Conservation (phyloP, 2,888 invertebrate species). For the Entomobrya multifasciata region DNA sequence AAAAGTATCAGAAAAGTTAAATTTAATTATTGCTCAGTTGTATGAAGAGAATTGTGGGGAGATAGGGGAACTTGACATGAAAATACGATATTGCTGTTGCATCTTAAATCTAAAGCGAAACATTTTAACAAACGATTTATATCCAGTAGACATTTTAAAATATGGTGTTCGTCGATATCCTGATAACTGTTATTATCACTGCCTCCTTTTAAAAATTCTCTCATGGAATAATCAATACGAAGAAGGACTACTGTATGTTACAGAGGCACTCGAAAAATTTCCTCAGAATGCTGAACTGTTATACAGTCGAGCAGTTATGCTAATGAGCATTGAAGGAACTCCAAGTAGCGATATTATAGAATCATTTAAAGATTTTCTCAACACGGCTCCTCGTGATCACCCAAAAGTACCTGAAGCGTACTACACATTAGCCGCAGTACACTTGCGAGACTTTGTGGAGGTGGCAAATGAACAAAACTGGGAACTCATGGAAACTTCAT, state of each 20-base stretch:
- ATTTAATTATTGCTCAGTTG: background rate
- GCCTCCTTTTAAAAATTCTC: background rate
- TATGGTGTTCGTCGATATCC: slow-evolving; percentile 1
- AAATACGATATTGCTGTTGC: background rate
- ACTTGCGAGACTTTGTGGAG: too few species aligned
- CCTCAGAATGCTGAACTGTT: background rate
- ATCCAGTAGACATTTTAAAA: slow-evolving; percentile 15
- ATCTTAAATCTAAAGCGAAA: background rate
- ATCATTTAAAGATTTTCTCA: slow-evolving; percentile 1
- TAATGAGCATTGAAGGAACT: background rate
- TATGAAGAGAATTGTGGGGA: background rate
- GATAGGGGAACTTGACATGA: background rate
- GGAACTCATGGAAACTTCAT: too few species aligned
- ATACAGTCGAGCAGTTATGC: background rate
- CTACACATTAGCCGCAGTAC: background rate
- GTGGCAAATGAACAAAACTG: too few species aligned
- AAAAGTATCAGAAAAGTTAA: background rate
- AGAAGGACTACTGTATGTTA: too few species aligned
- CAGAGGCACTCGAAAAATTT: background rate
- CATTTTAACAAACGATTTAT: background rate
- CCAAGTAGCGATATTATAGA: too few species aligned
- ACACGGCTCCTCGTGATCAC: background rate
- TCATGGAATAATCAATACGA: too few species aligned
- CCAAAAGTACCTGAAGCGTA: background rate
- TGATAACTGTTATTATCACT: background rate